Conservation (phyloP, 2,113 vertebrate genomes). For the Catagonus wagneri region DNA sequence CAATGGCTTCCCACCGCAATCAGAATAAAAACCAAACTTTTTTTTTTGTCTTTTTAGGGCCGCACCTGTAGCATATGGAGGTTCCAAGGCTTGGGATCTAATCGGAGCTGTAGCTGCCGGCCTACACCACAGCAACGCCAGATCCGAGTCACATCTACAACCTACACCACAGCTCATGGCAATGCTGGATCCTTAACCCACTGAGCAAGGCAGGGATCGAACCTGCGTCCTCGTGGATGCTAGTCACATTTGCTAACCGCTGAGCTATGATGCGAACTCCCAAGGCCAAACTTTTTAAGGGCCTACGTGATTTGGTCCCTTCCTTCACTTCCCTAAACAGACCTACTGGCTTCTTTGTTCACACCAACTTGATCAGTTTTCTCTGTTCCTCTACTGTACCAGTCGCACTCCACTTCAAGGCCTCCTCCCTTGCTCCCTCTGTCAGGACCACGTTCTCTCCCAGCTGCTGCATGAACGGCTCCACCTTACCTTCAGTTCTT, state of each 20-base stretch:
- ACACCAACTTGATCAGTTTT: not conserved
- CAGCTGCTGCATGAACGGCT: not conserved
- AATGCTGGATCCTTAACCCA: too few species aligned
- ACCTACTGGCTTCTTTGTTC: not conserved
- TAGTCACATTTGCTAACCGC: too few species aligned
- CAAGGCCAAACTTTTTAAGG: slow-evolving; percentile 24
- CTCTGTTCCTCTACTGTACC: not conserved
- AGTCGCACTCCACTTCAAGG: not conserved
- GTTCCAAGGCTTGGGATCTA: too few species aligned
- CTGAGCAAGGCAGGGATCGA: too few species aligned
- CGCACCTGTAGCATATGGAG: too few species aligned
- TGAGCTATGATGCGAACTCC: too few species aligned
- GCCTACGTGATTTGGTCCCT: not conserved
- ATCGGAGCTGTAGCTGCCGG: too few species aligned
- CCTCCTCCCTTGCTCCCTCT: not conserved
- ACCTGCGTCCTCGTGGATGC: too few species aligned
- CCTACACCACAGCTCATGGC: too few species aligned
- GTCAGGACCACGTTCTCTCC: not conserved
- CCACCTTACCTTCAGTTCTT: not conserved
- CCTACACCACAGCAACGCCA: too few species aligned
- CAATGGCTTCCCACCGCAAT: not conserved
- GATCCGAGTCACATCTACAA: too few species aligned
- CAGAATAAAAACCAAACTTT: slow-evolving; percentile 27
- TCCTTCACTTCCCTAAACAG: slow-evolving; percentile 1
- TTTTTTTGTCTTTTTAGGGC: too few species aligned